Percentiles rank a stretch among this genome's conserved stretches.
These are phyloP conservation scores for Melipona quadrifasciata DNA, from an alignment of 1,140 invertebrate species.

Conservation along the genomic window DNA sequence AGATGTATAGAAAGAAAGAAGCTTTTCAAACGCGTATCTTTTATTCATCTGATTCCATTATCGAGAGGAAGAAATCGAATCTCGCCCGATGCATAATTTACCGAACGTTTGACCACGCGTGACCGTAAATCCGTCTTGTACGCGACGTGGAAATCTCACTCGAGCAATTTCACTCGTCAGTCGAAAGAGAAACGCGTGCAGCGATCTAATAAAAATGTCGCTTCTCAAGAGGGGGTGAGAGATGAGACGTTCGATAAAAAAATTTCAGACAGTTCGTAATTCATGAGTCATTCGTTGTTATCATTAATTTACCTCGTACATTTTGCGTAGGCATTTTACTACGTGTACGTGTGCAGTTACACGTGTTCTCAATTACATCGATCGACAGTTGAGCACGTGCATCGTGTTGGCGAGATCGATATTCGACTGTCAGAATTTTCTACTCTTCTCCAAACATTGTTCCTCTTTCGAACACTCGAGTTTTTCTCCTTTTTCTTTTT, in stretches of 20 bases:
- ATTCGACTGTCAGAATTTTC: slow-evolving; percentile 35
- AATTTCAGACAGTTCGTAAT: neutral
- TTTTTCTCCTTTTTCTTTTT: no score
- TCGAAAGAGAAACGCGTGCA: neutral
- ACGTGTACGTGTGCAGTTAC: slow-evolving; percentile 1
- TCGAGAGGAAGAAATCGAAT: neutral
- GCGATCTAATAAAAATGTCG: neutral
- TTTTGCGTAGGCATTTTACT: neutral
- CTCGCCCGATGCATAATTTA: no score
- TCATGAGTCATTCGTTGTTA: neutral
- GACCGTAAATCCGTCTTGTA: no score
- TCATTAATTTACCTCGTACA: slow-evolving; percentile 5
- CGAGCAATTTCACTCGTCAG: neutral
- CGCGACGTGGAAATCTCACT: no score
- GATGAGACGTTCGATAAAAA: neutral
- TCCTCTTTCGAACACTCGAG: neutral
- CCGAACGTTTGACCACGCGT: no score
- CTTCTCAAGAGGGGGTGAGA: neutral
- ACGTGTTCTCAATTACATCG: slow-evolving; percentile 59
- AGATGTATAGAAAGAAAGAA: no score
- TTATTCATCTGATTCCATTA: neutral
- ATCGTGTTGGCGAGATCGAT: neutral
- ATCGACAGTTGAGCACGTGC: slow-evolving; percentile 36
- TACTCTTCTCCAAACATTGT: neutral
- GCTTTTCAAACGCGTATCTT: neutral